These are phyloP conservation scores for Hypomesus transpacificus DNA, from an alignment of 2,113 vertebrate genomes.

Conservation along the genomic window DNA sequence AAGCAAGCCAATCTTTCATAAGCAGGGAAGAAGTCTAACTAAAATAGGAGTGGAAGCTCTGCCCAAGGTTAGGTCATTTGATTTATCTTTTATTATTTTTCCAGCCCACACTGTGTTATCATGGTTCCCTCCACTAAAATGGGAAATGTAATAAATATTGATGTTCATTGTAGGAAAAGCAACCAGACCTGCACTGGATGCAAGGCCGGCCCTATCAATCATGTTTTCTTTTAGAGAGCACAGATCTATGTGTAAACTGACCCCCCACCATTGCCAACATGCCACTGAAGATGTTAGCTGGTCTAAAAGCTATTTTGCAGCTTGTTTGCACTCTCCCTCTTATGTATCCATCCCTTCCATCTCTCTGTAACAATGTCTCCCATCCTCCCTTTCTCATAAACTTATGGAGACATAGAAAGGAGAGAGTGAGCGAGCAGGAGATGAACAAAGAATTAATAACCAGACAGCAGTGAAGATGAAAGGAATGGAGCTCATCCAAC, in stretches of 20 bases:
- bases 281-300: conserved; percentile 27
- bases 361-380: not conserved
- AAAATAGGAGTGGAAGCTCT: conserved; percentile 51
- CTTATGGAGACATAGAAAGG: conserved; percentile 36
- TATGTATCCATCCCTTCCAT: not conserved
- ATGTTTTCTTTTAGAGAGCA: conserved; percentile 28
- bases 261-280: conserved; percentile 29
- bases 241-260: conserved; percentile 41
- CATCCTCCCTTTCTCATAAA: conserved; percentile 9
- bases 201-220: conserved; percentile 35
- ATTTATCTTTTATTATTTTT: conserved; percentile 71
- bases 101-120: conserved; percentile 54
- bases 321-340: conserved; percentile 30
- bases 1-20: conserved; percentile 20
- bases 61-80: conserved; percentile 58
- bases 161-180: conserved; percentile 64
- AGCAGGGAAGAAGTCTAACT: conserved; percentile 47
- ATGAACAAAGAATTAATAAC: conserved; percentile 53
- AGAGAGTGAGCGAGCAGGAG: conserved; percentile 37
- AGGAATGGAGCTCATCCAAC: conserved; percentile 27
- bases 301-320: conserved; percentile 50
- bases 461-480: conserved; percentile 50
- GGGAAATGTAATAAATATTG: conserved; percentile 77
- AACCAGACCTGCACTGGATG: conserved; percentile 38
- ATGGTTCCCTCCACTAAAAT: conserved; percentile 57